Evolutionary conservation across 2,888 invertebrate genomes (phyloP).

Genomic region (Torymus auratus): DNA sequence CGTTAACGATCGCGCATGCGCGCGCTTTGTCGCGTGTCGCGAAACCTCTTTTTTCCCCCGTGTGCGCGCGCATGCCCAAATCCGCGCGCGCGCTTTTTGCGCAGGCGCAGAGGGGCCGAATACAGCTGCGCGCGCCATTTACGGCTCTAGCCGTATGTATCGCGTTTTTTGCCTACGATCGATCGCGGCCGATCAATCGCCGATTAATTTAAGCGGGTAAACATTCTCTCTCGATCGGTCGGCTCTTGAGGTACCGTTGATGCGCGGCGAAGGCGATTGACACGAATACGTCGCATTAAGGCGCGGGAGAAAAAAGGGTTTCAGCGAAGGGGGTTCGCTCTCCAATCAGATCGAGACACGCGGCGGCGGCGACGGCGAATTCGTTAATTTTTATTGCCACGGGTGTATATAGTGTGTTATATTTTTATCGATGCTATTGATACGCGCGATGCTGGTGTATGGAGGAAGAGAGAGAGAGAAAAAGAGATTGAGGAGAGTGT

Average conservation of each 20-base stretch:
- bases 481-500: not conserved
- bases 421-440: too few relatives aligned
- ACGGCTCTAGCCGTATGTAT: conserved; percentile 42
- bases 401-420: too few relatives aligned
- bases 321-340: too few relatives aligned
- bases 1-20: too few relatives aligned
- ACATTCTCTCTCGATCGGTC: conserved; percentile 1
- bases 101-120: not conserved
- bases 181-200: conserved; percentile 41
- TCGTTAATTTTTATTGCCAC: too few relatives aligned
- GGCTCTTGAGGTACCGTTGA: conserved; percentile 38
- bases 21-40: too few relatives aligned
- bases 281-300: conserved; percentile 54
- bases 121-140: conserved; percentile 47
- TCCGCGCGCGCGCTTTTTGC: conserved; percentile 11
- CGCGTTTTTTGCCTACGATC: conserved; percentile 21
- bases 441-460: too few relatives aligned
- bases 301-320: not conserved
- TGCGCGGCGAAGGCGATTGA: conserved; percentile 40
- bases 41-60: too few relatives aligned
- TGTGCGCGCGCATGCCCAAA: not conserved
- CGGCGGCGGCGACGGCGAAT: too few relatives aligned
- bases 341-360: too few relatives aligned
- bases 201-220: conserved; percentile 48
- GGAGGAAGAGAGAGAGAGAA: not conserved